Percentiles rank a stretch among this genome's conserved stretches.
Conservation (phyloP, 2,888 invertebrate genomes). For the Homarus gammarus region DNA sequence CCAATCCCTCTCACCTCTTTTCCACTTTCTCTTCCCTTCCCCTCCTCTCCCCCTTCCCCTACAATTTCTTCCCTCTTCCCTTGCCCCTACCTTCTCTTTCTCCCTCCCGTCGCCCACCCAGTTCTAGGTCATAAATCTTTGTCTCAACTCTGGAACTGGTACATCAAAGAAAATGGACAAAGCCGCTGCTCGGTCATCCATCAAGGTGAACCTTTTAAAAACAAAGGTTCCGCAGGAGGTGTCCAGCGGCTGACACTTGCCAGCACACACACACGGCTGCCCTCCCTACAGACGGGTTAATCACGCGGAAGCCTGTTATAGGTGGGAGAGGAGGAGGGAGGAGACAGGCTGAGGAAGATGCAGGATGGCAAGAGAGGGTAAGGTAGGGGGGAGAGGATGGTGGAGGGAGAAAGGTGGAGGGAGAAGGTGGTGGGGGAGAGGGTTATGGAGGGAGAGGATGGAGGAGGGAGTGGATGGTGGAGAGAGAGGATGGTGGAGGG, state of each 20-base stretch:
- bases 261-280: background rate
- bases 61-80: too few relatives aligned
- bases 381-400: background rate
- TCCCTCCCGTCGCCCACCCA: background rate
- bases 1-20: too few relatives aligned
- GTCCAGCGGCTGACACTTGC: background rate
- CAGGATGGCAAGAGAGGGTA: background rate
- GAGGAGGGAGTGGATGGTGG: background rate
- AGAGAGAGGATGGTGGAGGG: background rate
- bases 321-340: too few relatives aligned
- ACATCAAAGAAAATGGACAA: slow-evolving; percentile 4
- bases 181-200: background rate
- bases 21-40: too few relatives aligned
- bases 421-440: background rate
- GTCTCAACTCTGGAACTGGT: background rate
- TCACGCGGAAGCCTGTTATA: too few relatives aligned
- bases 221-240: too few relatives aligned
- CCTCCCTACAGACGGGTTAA: too few relatives aligned
- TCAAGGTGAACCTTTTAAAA: too few relatives aligned
- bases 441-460: background rate
- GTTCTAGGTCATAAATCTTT: background rate
- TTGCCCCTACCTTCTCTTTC: background rate
- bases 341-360: background rate
- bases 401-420: background rate
- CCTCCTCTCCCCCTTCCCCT: too few relatives aligned